Percentiles rank a stretch among this genome's conserved stretches.
Conservation (phyloP, 2,888 invertebrate species). For the Acanthosepion lycidas region DNA sequence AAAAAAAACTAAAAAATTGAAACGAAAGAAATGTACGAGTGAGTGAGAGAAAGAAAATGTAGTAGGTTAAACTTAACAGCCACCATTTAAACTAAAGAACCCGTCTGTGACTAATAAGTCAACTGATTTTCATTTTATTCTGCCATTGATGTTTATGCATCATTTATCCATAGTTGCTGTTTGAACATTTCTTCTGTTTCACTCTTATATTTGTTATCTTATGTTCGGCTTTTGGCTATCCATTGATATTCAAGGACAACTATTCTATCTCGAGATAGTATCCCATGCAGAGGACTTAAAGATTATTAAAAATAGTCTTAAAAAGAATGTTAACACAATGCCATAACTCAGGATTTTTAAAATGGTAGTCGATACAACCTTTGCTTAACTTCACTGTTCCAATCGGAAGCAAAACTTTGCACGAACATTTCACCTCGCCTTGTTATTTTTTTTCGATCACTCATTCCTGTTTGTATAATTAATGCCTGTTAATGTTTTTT, state of each 20-base stretch:
- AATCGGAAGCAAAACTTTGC: too few relatives aligned
- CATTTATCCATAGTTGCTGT: not conserved
- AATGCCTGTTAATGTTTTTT: too few relatives aligned
- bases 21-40: not conserved
- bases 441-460: too few relatives aligned
- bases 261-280: not conserved
- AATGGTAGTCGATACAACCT: too few relatives aligned
- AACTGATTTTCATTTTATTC: not conserved
- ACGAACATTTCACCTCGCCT: too few relatives aligned
- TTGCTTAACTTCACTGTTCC: too few relatives aligned
- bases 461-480: too few relatives aligned
- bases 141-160: not conserved
- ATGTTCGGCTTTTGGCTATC: not conserved
- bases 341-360: too few relatives aligned
- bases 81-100: not conserved
- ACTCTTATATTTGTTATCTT: not conserved
- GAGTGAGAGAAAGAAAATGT: not conserved
- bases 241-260: not conserved
- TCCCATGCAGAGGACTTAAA: too few relatives aligned
- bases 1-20: not conserved
- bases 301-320: too few relatives aligned
- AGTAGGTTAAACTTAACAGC: not conserved
- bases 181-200: not conserved
- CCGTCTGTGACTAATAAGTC: not conserved
- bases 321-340: too few relatives aligned